Base-by-base conservation (phyloP, 2,888 invertebrate species). In the Drosophila nr. perissopoda region DNA sequence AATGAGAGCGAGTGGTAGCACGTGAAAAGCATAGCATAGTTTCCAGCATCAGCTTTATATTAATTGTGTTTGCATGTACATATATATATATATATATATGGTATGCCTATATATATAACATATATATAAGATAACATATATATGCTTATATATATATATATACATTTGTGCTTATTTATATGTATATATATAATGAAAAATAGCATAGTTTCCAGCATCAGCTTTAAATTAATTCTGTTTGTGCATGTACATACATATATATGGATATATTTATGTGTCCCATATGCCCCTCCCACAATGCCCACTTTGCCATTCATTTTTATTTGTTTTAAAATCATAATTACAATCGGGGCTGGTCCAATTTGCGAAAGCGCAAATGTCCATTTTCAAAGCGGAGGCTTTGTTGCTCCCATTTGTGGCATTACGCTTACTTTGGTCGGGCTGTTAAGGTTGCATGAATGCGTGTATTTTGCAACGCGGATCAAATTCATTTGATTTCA, bases 171-270 rank as follows among this genome's bases (percentile, higher is more conserved):
- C 6, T 5, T 36, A 16, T 6, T 5, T n/a, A 6, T 1, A 21
- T 21, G 4, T 11, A 45, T 7, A 21, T 42, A 21, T 42, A 11
- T 11, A 42, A 4, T 42, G 11, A 42, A 21, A 36, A 21, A 21
- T 42, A 21, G 42, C 21, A 74, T 76, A 78, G 81, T 78, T 73
- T 69, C 56, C 51, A 70, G 76, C 71, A 52, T 40, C 79, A 71
- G 79, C 72, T 75, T 83, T 75, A 79, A 82, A 79, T 83, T 84
- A 76, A 89, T 81, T 89, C 76, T 56, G 59, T 64, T 56, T 48
- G 49, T 59, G 25, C 60, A 18, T 42, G 18, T 34, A 36, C 29
- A 21, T 40, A 36, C 33, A 7, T 38, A 36, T 33, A 29, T 34
- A 36, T 42, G 10, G 31, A 34, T 40, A 42, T 57, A 38, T 34